phyloP scores from a whole-genome alignment of 2,113 vertebrate species.

The Etia nguti region DNA sequence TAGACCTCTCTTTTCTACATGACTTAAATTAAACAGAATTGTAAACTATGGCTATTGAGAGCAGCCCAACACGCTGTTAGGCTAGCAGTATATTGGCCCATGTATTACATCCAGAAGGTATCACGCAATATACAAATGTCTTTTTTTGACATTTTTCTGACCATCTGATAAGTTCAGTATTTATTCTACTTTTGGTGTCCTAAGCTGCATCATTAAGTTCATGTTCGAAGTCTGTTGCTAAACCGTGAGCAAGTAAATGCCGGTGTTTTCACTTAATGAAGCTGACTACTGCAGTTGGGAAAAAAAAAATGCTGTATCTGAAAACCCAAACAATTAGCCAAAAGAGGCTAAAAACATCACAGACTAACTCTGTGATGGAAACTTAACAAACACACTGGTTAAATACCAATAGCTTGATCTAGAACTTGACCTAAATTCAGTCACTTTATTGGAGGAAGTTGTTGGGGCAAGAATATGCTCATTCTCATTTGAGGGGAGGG shows the following conservation, averaged over 20 bases:
- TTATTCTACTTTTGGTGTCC: not conserved
- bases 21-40: not conserved
- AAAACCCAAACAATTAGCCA: not conserved
- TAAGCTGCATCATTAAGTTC: not conserved
- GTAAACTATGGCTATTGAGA: not conserved
- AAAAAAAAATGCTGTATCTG: not conserved
- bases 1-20: not conserved
- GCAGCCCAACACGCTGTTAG: not conserved
- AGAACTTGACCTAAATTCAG: not conserved
- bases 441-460: not conserved
- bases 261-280: not conserved
- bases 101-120: not conserved
- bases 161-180: not conserved
- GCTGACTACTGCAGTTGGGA: not conserved
- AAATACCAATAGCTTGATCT: not conserved
- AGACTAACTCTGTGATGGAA: not conserved
- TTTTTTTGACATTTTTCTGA: not conserved
- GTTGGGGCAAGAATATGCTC: not conserved
- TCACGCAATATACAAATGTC: not conserved
- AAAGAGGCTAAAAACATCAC: not conserved
- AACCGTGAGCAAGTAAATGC: not conserved
- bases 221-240: not conserved
- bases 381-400: not conserved
- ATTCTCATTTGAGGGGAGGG: not conserved
- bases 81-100: not conserved